Evolutionary conservation across 2,888 invertebrate species (phyloP).

Genomic region (Embidobia sp.): DNA sequence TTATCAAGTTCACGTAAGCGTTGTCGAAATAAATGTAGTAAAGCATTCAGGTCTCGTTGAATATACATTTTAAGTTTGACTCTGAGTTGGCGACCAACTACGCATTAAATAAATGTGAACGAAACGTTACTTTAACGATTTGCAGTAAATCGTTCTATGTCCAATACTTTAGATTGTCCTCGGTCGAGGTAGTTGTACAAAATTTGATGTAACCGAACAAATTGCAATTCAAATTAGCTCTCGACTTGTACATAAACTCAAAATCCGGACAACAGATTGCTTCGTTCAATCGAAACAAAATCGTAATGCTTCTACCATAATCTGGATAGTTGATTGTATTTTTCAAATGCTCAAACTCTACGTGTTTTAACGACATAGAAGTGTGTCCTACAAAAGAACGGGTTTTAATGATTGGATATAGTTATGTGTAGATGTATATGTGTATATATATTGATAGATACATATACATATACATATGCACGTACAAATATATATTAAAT

Average conservation of each 20-base stretch:
- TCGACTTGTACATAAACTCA: slow-evolving; percentile 30
- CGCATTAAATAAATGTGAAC: not conserved
- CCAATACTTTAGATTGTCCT: slow-evolving; percentile 33
- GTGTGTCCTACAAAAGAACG: slow-evolving; percentile 36
- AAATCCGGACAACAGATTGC: slow-evolving; percentile 7
- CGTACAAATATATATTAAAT: slow-evolving; percentile 23
- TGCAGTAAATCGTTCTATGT: not conserved
- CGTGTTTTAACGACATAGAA: slow-evolving; percentile 44
- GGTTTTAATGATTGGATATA: slow-evolving; percentile 53
- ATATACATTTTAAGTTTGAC: slow-evolving; percentile 11
- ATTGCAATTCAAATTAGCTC: slow-evolving; percentile 13
- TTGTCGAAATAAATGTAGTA: slow-evolving; percentile 28
- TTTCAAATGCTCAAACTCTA: slow-evolving; percentile 54
- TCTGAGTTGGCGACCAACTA: not conserved
- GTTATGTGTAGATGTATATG: too few species aligned
- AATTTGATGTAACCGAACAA: slow-evolving; percentile 11
- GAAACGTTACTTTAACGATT: slow-evolving; percentile 25
- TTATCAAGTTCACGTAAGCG: slow-evolving; percentile 20
- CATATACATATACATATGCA: slow-evolving; percentile 51
- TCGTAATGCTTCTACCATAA: slow-evolving; percentile 34
- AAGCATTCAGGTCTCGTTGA: slow-evolving; percentile 7
- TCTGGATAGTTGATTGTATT: slow-evolving; percentile 48
- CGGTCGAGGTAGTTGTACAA: slow-evolving; percentile 21
- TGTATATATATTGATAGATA: too few species aligned
- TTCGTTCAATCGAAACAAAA: slow-evolving; percentile 24